phyloP scores from a whole-genome alignment of 2,797 vertebrate species.

The Onychomys torridus region DNA sequence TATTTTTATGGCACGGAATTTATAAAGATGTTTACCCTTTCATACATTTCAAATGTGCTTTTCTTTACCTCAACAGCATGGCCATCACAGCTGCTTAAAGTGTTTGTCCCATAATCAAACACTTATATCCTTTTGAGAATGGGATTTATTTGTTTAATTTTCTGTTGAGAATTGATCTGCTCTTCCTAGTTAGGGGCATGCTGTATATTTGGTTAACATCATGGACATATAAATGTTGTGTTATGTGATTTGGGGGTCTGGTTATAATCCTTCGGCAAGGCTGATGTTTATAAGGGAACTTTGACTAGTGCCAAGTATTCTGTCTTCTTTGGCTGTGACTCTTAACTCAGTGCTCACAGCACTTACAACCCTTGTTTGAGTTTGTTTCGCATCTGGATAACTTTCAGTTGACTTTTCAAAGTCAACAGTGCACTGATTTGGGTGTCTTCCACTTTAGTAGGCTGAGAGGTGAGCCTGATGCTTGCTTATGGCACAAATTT shows the following conservation, averaged over 20 bases:
- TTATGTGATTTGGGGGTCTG: not conserved
- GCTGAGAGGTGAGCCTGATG: not conserved
- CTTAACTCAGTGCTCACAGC: not conserved
- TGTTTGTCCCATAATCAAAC: not conserved
- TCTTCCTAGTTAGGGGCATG: not conserved
- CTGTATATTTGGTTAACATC: slow-evolving; percentile 36
- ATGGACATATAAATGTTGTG: not conserved
- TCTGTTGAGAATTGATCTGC: not conserved
- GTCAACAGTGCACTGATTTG: not conserved
- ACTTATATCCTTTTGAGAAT: not conserved
- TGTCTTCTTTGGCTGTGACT: not conserved
- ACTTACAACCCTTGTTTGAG: not conserved
- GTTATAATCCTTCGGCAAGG: slow-evolving; percentile 30
- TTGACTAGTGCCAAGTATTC: not conserved
- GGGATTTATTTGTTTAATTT: not conserved
- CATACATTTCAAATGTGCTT: not conserved
- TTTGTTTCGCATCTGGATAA: not conserved
- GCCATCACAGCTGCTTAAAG: not conserved
- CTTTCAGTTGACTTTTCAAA: not conserved
- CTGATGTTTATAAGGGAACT: not conserved
- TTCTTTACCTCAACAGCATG: not conserved
- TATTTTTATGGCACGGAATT: not conserved
- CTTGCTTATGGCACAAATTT: not conserved
- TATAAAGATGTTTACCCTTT: not conserved
- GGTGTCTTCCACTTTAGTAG: not conserved